Percentiles rank a stretch among this genome's conserved stretches.
Conservation (phyloP, 2,797 vertebrate genomes). For the Chloroceryle inda region DNA sequence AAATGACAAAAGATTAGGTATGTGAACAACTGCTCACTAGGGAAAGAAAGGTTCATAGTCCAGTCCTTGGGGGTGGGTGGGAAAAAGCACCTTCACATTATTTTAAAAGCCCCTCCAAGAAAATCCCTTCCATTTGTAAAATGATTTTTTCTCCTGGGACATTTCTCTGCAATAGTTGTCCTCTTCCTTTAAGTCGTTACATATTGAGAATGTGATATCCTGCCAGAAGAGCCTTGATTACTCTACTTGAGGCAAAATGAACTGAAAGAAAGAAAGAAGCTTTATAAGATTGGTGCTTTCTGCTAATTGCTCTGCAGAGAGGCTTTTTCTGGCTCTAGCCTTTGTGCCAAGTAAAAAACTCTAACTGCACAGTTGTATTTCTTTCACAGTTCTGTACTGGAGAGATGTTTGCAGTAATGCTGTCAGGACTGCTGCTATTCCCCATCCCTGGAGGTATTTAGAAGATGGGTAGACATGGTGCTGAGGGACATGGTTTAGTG, state of each 20-base stretch:
- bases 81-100: background rate
- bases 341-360: background rate
- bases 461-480: background rate
- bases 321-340: background rate
- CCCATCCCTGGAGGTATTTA: background rate
- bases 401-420: background rate
- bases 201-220: constrained; percentile 7
- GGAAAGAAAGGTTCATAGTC: background rate
- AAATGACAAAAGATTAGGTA: background rate
- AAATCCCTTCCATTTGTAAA: constrained; percentile 23
- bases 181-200: constrained; percentile 43
- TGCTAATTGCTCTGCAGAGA: constrained; percentile 23
- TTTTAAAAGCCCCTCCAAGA: background rate
- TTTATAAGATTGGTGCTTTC: background rate
- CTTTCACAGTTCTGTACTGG: background rate
- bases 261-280: background rate
- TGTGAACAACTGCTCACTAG: background rate
- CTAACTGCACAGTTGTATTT: background rate
- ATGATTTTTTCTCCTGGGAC: constrained; percentile 36
- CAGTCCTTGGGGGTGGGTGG: background rate
- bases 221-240: constrained; percentile 47
- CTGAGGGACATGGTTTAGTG: background rate
- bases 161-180: constrained; percentile 14
- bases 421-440: background rate
- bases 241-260: constrained; percentile 39